Conservation (phyloP, 2,113 vertebrate species). For the Dicaeum eximium region DNA sequence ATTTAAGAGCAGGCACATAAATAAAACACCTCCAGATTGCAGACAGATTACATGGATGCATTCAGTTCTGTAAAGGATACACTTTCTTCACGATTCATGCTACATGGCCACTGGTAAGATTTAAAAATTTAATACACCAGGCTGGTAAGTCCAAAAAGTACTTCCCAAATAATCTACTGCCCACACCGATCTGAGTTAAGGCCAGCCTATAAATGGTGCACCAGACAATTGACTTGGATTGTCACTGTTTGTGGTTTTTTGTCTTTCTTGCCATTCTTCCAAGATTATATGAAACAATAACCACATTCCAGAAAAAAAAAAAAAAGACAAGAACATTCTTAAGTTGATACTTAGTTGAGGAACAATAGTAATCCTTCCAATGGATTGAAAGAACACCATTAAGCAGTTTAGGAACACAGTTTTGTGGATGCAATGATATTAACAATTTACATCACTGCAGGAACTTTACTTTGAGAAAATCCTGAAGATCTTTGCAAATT, state of each 20-base stretch:
- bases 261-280: background rate
- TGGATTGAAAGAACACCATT: background rate
- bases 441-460: background rate
- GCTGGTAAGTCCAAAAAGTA: conserved; percentile 24
- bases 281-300: background rate
- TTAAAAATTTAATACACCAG: conserved; percentile 63
- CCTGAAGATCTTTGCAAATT: background rate
- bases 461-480: background rate
- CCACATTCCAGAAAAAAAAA: background rate
- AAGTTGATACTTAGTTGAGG: background rate
- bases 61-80: background rate
- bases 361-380: background rate
- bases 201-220: conserved; percentile 24
- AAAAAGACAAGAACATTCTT: background rate
- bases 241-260: background rate
- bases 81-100: background rate
- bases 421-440: background rate
- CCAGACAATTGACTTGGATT: background rate
- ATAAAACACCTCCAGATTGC: conserved; percentile 36
- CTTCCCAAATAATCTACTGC: conserved; percentile 62
- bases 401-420: background rate
- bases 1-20: conserved; percentile 45
- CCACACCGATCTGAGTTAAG: conserved; percentile 62
- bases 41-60: background rate
- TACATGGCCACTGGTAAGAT: background rate